Conservation (phyloP, 2,888 invertebrate genomes). For the Gymnocheta viridis region DNA sequence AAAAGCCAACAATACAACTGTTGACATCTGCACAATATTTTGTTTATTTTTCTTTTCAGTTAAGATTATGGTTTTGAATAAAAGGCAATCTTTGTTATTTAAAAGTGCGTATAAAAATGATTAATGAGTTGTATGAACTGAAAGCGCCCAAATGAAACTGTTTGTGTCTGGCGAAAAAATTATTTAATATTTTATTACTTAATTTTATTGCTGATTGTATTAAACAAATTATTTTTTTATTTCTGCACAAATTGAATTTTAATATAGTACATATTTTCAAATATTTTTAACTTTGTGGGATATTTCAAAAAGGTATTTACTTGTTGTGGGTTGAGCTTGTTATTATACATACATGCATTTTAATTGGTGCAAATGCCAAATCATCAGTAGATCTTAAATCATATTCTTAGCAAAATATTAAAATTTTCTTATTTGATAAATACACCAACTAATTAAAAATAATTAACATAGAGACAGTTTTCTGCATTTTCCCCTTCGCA, state of each 20-base stretch:
- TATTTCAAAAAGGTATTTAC: too few species aligned
- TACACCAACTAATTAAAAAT: too few species aligned
- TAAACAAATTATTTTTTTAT: not conserved
- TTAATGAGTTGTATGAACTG: slow-evolving; percentile 2
- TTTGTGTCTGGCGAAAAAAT: not conserved
- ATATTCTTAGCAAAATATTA: too few species aligned
- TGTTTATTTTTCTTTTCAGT: not conserved
- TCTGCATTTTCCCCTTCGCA: too few species aligned
- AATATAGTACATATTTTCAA: not conserved
- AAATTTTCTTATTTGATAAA: too few species aligned
- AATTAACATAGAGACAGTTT: too few species aligned
- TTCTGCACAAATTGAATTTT: not conserved
- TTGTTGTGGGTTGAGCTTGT: too few species aligned
- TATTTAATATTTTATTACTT: not conserved
- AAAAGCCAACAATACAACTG: slow-evolving; percentile 34
- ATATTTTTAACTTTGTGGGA: not conserved
- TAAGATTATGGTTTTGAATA: not conserved
- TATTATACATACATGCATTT: too few species aligned
- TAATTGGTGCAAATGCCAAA: too few species aligned
- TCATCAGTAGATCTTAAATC: too few species aligned
- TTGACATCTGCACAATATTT: slow-evolving; percentile 51
- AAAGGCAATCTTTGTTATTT: slow-evolving; percentile 3
- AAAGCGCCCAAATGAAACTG: not conserved
- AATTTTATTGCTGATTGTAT: not conserved
- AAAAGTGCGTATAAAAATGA: slow-evolving; percentile 36